A percentile compares a stretch with the other conserved stretches of the same genome.
Evolutionary conservation across 64 coral and sea anemone species (phyloP).

Genomic region (Catalaphyllia jardinei): DNA sequence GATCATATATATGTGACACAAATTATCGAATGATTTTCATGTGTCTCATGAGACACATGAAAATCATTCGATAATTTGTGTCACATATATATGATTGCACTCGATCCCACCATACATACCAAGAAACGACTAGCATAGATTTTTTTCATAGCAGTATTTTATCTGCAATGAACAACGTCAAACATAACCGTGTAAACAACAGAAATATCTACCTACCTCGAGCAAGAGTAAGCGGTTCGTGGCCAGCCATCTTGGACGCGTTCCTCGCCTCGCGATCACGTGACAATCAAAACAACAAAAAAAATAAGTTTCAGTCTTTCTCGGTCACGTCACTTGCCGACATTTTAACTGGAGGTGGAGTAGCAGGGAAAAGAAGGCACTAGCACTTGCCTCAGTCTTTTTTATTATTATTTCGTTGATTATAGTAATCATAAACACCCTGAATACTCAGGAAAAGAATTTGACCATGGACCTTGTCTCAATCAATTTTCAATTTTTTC

Average conservation of each 20-base stretch:
- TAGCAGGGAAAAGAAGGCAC: too few relatives aligned
- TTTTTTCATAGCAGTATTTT: background rate
- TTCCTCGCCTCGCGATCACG: conserved; percentile 9
- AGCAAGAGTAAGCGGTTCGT: conserved; percentile 79
- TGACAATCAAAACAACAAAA: background rate
- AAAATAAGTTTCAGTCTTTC: background rate
- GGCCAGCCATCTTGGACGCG: conserved; percentile 66
- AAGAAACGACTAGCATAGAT: background rate
- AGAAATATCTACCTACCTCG: conserved; percentile 85
- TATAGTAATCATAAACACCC: too few relatives aligned
- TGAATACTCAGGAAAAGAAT: too few relatives aligned
- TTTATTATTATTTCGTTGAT: too few relatives aligned
- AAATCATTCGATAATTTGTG: background rate
- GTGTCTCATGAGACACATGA: background rate
- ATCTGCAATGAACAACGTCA: too few relatives aligned
- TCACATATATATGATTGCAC: background rate
- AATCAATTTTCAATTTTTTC: too few relatives aligned
- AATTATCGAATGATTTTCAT: background rate
- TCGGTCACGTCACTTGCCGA: background rate
- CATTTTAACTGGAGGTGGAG: too few relatives aligned
- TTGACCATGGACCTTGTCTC: too few relatives aligned
- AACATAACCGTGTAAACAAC: too few relatives aligned
- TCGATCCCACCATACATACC: background rate
- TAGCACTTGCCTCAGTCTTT: too few relatives aligned
- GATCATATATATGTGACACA: background rate